These are phyloP conservation scores for Brachypodius melanocephalos DNA, from an alignment of 2,113 vertebrate species.

Conservation along the genomic window DNA sequence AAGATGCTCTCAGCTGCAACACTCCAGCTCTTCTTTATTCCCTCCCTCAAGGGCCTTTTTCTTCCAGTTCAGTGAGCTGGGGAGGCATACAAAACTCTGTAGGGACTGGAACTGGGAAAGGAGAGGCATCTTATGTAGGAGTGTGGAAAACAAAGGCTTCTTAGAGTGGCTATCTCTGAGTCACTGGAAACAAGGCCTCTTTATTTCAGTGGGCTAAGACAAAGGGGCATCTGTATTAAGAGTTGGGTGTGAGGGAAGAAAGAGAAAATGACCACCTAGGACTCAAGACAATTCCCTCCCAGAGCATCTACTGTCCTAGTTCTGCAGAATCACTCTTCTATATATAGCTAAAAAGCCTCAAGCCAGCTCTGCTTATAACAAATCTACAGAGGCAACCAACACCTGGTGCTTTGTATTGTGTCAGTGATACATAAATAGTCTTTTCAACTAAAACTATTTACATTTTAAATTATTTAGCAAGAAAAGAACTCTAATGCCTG, in stretches of 20 bases:
- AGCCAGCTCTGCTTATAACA: not conserved
- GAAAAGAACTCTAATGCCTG: not conserved
- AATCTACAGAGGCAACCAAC: not conserved
- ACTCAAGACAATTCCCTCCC: not conserved
- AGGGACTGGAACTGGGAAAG: not conserved
- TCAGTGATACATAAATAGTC: not conserved
- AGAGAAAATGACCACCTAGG: not conserved
- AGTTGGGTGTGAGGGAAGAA: not conserved
- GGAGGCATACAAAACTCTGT: not conserved
- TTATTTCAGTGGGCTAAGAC: not conserved
- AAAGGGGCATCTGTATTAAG: not conserved
- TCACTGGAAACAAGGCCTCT: not conserved
- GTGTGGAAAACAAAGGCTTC: not conserved
- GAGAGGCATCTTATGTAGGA: not conserved
- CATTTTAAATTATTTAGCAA: not conserved
- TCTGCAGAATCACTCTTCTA: not conserved
- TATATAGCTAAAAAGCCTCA: not conserved
- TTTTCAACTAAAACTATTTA: not conserved
- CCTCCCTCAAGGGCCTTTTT: not conserved
- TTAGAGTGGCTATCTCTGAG: not conserved
- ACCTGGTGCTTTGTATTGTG: not conserved
- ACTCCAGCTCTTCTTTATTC: not conserved
- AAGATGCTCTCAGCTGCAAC: not conserved
- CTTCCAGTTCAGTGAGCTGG: not conserved
- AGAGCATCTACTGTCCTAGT: not conserved